Base-by-base conservation (phyloP, 2,113 vertebrate species). In the Mustela nigripes region DNA sequence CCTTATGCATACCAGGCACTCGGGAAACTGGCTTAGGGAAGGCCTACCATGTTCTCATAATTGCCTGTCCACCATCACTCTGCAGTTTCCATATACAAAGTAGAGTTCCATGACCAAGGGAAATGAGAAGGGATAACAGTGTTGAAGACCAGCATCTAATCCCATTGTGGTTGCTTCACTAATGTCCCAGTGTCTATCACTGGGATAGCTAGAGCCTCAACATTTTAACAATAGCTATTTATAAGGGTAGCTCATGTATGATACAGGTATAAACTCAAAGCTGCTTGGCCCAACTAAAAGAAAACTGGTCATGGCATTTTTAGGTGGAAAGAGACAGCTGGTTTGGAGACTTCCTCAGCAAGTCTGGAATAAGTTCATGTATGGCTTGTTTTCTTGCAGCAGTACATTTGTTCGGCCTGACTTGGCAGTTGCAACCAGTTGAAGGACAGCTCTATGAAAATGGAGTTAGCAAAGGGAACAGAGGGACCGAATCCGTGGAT, bases 321-420 rank as follows among this genome's bases (percentile, higher is more conserved):
- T 91, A 84, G 58, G 45, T 92, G 4, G 45, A 96, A 84, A 91
- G 50, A 45, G 12, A 73, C 73, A 83, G 42, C 45, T 69, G 16
- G 36, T 91, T 84, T 94, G 63, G 74, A 95, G 85, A 65, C 60
- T 58, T 84, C 80, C 48, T 91, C 31, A 71, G 28, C 28, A 28
- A 93, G 80, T 92, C 65, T 96, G 91, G 39, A 95, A 97, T 98
- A 97, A 97, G 24, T 98, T 99, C 98, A 99, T 97, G 42, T 98
- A 48, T 97, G 96, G 76, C 98, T 98, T 96, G 93, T 98, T 98
- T 98, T 98, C 98, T 99, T 98, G 98, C 98, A 99, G 99, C 99
- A 98, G 99, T 99, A 96, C 99, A 99, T 99, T 99, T 99, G 99
- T 99, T 99, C 98, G 99, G 99, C 98, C 99, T 99, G 99, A 99